Conservation (phyloP, 2,797 vertebrate species). For the Microctenopoma stevenorrisi region DNA sequence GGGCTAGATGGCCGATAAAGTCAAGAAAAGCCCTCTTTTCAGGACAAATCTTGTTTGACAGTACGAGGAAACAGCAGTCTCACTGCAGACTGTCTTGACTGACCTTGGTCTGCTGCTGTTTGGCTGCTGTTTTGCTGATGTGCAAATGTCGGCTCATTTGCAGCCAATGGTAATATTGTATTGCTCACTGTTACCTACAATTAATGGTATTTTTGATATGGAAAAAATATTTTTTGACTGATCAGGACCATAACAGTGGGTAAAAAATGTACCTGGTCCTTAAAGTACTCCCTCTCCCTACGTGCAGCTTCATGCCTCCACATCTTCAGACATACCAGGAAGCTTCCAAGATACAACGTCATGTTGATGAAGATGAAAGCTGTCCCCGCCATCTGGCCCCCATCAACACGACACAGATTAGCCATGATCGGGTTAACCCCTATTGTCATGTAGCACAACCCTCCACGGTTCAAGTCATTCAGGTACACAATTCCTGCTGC, state of each 20-base stretch:
- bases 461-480: constrained; percentile 85
- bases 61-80: constrained; percentile 12
- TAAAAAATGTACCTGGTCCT: constrained; percentile 47
- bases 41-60: constrained; percentile 1
- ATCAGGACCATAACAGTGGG: not conserved
- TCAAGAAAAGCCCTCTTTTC: constrained; percentile 6
- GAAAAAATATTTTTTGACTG: constrained; percentile 3
- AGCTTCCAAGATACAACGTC: constrained; percentile 79
- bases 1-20: not conserved
- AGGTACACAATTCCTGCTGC: constrained; percentile 83
- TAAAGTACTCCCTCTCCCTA: constrained; percentile 38
- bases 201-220: not conserved
- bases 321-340: constrained; percentile 82
- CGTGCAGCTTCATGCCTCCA: constrained; percentile 79
- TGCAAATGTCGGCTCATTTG: not conserved
- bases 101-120: constrained; percentile 21
- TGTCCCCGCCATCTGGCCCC: constrained; percentile 83
- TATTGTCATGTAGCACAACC: constrained; percentile 82
- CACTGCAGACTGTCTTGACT: constrained; percentile 11
- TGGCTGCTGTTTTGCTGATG: not conserved
- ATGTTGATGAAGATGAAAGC: constrained; percentile 84
- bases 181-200: constrained; percentile 2
- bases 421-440: constrained; percentile 79
- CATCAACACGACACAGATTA: constrained; percentile 79
- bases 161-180: not conserved